These are phyloP conservation scores for Microtus pennsylvanicus DNA, from an alignment of 2,113 vertebrate species.

Conservation along the genomic window DNA sequence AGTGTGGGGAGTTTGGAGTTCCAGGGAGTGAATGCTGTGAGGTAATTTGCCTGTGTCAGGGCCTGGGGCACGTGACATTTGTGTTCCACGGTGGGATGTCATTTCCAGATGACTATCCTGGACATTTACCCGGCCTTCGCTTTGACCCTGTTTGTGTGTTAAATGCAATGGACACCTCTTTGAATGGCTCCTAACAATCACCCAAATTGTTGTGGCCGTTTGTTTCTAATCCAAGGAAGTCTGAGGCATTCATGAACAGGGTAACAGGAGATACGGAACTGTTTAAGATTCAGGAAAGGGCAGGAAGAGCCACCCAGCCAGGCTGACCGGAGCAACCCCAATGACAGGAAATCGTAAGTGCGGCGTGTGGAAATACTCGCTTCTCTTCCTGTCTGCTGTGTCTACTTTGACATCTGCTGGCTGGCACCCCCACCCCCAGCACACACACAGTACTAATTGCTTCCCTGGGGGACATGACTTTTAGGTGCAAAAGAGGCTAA, in stretches of 20 bases:
- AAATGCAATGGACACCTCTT: conserved; percentile 80
- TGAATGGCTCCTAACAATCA: conserved; percentile 78
- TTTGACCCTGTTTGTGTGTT: conserved; percentile 78
- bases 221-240: conserved; percentile 71
- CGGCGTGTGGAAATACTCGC: background rate
- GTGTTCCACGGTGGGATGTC: conserved; percentile 78
- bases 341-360: fast-evolving
- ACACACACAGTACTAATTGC: background rate
- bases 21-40: conserved; percentile 49
- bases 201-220: conserved; percentile 73
- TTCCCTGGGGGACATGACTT: background rate
- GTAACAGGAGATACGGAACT: background rate
- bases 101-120: conserved; percentile 81
- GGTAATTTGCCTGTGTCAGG: conserved; percentile 65
- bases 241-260: conserved; percentile 36
- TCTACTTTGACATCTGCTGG: background rate
- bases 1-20: conserved; percentile 70
- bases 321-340: background rate
- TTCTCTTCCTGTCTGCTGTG: background rate
- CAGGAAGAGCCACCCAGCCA: background rate
- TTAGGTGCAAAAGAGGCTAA: background rate
- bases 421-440: background rate
- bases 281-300: background rate
- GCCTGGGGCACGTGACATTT: conserved; percentile 82
- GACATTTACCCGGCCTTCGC: conserved; percentile 77